These are phyloP conservation scores for Plagodis pulveraria DNA, from an alignment of 2,888 invertebrate species.

Conservation along the genomic window DNA sequence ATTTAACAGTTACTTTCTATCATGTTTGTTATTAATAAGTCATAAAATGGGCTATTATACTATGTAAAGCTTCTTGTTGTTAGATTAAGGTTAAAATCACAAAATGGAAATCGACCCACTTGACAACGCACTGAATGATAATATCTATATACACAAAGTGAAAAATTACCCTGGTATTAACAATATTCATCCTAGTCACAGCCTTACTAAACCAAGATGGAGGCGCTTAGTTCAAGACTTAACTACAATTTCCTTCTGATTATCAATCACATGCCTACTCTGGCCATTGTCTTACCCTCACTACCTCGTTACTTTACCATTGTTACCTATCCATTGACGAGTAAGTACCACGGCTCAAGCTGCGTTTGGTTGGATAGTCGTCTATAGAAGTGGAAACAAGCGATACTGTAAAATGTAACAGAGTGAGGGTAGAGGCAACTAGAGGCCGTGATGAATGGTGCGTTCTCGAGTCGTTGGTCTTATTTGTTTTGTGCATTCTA, in stretches of 20 bases:
- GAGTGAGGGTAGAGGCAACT: conserved; percentile 23
- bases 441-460: conserved; percentile 44
- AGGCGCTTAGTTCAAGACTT: conserved; percentile 44
- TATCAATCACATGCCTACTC: conserved; percentile 50
- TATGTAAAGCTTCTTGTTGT: too few relatives aligned
- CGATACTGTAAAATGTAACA: conserved; percentile 1
- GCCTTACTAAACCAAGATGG: conserved; percentile 31
- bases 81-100: too few relatives aligned
- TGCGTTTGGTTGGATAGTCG: neutral
- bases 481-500: conserved; percentile 39
- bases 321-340: conserved; percentile 15
- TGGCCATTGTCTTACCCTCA: conserved; percentile 11
- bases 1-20: too few relatives aligned
- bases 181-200: neutral
- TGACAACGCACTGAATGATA: too few relatives aligned
- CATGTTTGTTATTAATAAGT: too few relatives aligned
- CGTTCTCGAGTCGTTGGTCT: conserved; percentile 39
- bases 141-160: too few relatives aligned
- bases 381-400: conserved; percentile 15
- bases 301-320: neutral
- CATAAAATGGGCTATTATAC: too few relatives aligned
- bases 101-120: too few relatives aligned
- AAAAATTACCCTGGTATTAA: neutral
- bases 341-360: neutral
- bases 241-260: conserved; percentile 48